Conservation (phyloP, 2,888 invertebrate species). For the Noctua comes region DNA sequence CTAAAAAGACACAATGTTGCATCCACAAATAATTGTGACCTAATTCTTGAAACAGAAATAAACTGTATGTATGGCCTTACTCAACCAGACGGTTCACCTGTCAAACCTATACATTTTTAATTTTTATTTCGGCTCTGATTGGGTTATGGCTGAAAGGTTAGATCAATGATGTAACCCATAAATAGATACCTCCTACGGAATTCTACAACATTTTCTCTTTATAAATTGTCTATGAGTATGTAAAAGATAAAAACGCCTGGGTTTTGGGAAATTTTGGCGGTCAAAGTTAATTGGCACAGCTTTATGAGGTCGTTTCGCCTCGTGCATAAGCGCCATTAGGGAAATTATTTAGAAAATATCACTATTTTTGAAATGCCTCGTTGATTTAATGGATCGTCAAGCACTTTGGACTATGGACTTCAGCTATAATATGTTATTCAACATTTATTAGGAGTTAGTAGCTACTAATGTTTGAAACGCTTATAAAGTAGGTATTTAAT, state of each 20-base stretch:
- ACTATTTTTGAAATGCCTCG: conserved; percentile 28
- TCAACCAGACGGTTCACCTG: conserved; percentile 59
- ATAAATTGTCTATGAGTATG: background rate
- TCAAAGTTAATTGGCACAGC: conserved; percentile 35
- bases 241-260: conserved; percentile 12
- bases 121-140: conserved; percentile 45
- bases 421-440: background rate
- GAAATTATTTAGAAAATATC: conserved; percentile 51
- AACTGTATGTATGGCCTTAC: conserved; percentile 65
- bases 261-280: conserved; percentile 19
- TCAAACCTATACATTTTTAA: conserved; percentile 57
- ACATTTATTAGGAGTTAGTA: conserved; percentile 10
- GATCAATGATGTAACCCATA: conserved; percentile 22
- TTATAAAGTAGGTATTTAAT: background rate
- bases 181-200: conserved; percentile 22
- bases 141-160: conserved; percentile 29
- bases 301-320: conserved; percentile 46
- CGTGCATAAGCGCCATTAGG: conserved; percentile 44
- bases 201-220: conserved; percentile 10
- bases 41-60: conserved; percentile 66
- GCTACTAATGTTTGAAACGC: background rate
- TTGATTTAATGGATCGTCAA: conserved; percentile 36
- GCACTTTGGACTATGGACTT: conserved; percentile 20
- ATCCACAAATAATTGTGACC: conserved; percentile 65
- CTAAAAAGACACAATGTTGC: conserved; percentile 60